Percentiles rank a stretch among this genome's conserved stretches.
Conservation (phyloP, 2,113 vertebrate genomes). For the Galemys pyrenaicus region DNA sequence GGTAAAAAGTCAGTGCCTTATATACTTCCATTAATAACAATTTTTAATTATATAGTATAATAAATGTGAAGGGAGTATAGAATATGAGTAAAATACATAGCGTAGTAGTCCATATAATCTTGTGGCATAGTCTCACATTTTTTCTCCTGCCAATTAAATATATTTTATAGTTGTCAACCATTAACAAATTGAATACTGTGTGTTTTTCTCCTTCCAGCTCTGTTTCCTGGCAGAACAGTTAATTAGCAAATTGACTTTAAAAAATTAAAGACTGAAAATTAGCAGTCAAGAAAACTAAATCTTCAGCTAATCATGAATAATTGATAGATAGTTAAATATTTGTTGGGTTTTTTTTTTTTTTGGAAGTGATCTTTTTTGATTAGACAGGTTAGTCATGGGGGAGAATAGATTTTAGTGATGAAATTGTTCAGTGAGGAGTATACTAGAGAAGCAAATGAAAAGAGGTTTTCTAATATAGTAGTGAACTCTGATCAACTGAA, state of each 20-base stretch:
- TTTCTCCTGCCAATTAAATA: constrained; percentile 14
- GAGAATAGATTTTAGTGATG: constrained; percentile 11
- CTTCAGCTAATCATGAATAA: constrained; percentile 37
- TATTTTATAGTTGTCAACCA: constrained; percentile 9
- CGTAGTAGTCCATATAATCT: background rate
- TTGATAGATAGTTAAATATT: constrained; percentile 25
- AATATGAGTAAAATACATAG: background rate
- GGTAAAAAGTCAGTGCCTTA: background rate
- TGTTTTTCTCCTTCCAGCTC: background rate
- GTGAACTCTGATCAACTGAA: background rate
- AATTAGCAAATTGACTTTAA: constrained; percentile 13
- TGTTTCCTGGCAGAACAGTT: constrained; percentile 44
- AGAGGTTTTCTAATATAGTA: background rate
- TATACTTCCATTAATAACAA: background rate
- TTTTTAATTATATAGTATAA: constrained; percentile 18
- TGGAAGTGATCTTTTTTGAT: background rate
- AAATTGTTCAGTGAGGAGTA: background rate
- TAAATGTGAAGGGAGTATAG: background rate
- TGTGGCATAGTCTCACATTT: background rate
- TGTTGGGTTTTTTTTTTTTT: background rate
- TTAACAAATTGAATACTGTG: background rate
- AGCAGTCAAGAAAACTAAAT: background rate
- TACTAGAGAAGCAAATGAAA: background rate
- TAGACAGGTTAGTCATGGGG: background rate
- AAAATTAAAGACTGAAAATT: constrained; percentile 29